A percentile compares a stretch with the other conserved stretches of the same genome.
Conservation (phyloP, 1,140 invertebrate species). For the Neotoxoptera formosana region DNA sequence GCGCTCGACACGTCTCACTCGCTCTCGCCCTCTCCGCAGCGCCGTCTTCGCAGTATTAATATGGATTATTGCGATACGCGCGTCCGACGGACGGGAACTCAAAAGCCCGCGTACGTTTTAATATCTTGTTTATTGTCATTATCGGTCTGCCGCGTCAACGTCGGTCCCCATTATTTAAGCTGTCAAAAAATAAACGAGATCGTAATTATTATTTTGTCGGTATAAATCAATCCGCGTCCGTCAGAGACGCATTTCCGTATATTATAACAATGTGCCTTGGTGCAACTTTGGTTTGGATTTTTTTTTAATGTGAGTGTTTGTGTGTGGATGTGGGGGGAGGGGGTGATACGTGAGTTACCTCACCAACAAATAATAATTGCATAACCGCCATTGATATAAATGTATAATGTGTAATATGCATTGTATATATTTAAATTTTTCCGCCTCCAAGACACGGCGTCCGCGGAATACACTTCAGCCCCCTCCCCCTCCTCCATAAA, state of each 20-base stretch:
- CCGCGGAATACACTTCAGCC: background rate
- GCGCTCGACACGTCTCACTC: background rate
- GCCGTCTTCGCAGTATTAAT: background rate
- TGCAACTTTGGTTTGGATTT: background rate
- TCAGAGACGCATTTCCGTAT: background rate
- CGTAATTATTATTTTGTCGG: background rate
- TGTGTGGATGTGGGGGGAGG: accelerated
- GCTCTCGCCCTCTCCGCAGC: too few relatives aligned
- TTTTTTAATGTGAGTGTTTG: too few relatives aligned
- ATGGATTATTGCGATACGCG: background rate
- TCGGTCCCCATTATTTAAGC: background rate
- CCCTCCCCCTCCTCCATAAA: too few relatives aligned
- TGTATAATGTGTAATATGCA: too few relatives aligned
- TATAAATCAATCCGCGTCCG: background rate
- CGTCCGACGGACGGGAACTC: background rate
- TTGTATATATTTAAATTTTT: background rate
- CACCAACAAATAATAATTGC: background rate
- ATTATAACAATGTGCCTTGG: background rate
- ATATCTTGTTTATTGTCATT: slow-evolving; percentile 2
- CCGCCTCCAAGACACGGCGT: background rate
- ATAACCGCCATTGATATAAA: background rate
- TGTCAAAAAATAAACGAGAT: background rate
- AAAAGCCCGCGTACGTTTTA: background rate
- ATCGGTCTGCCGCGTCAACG: background rate
- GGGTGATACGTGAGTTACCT: background rate